phyloP scores from a whole-genome alignment of 2,888 invertebrate species.

The Lepidocyrtinus sp. region DNA sequence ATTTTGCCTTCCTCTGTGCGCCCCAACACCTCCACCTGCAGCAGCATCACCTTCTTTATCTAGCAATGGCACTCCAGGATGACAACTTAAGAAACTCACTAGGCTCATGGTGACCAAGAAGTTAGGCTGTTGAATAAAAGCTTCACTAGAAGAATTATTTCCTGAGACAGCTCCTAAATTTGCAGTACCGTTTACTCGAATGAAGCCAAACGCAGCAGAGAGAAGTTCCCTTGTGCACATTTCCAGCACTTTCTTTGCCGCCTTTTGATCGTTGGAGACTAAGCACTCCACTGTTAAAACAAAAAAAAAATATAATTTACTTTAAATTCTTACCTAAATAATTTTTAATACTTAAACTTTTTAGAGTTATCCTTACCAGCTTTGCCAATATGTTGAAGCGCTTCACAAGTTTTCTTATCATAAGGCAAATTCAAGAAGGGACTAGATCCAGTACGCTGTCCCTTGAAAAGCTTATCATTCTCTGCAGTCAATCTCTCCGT shows the following conservation, averaged over 20 bases:
- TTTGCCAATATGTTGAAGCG: slow-evolving; percentile 67
- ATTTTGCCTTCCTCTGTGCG: slow-evolving; percentile 4
- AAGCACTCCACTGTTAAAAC: no score
- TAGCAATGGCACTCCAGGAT: slow-evolving; percentile 69
- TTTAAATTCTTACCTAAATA: no score
- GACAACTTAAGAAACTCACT: slow-evolving; percentile 74
- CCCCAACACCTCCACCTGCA: not conserved
- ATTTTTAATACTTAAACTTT: no score
- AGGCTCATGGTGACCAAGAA: slow-evolving; percentile 78
- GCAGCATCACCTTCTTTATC: slow-evolving; percentile 60
- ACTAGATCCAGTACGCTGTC: slow-evolving; percentile 52
- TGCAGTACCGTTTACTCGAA: slow-evolving; percentile 28
- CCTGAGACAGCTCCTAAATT: no score
- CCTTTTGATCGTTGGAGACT: slow-evolving; percentile 72
- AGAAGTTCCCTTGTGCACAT: slow-evolving; percentile 77
- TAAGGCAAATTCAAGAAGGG: slow-evolving; percentile 67
- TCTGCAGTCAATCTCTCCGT: slow-evolving; percentile 64
- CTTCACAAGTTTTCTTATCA: slow-evolving; percentile 65
- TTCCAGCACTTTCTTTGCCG: slow-evolving; percentile 76
- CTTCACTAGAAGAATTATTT: no score
- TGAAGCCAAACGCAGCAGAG: slow-evolving; percentile 74
- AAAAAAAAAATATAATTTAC: no score
- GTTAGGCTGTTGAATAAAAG: slow-evolving; percentile 70
- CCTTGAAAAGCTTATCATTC: slow-evolving; percentile 57
- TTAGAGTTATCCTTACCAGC: no score